phyloP scores from a whole-genome alignment of 2,797 vertebrate genomes.

The Rhodeus uyekii region DNA sequence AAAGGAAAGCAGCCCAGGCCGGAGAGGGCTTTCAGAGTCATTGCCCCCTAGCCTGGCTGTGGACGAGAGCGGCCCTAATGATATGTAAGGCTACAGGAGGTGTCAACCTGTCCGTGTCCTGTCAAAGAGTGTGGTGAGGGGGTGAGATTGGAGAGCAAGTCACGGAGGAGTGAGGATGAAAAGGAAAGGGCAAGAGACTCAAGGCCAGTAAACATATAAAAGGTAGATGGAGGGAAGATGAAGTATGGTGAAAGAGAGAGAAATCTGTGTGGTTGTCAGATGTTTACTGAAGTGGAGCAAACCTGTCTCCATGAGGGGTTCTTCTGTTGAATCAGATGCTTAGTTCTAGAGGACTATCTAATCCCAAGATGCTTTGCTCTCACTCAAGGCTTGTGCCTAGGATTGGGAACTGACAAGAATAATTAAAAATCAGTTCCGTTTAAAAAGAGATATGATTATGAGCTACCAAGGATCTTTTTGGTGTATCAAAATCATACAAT shows the following conservation, averaged over 20 bases:
- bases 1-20: slow-evolving; percentile 61
- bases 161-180: slow-evolving; percentile 24
- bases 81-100: slow-evolving; percentile 58
- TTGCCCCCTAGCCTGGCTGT: slow-evolving; percentile 53
- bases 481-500: background rate
- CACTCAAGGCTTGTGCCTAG: background rate
- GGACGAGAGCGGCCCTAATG: slow-evolving; percentile 50
- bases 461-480: background rate
- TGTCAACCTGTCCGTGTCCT: slow-evolving; percentile 49
- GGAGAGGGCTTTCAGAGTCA: slow-evolving; percentile 50
- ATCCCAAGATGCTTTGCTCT: slow-evolving; percentile 45
- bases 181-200: slow-evolving; percentile 1
- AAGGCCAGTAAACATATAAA: slow-evolving; percentile 18
- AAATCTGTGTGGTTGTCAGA: slow-evolving; percentile 33
- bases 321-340: slow-evolving; percentile 30
- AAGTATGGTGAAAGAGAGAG: slow-evolving; percentile 5
- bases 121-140: slow-evolving; percentile 28
- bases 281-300: slow-evolving; percentile 26
- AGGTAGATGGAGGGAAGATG: slow-evolving; percentile 2
- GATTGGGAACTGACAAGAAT: background rate
- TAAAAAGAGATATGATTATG: background rate
- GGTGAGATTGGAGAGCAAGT: slow-evolving; percentile 1
- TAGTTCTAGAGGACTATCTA: slow-evolving; percentile 30
- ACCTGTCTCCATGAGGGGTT: slow-evolving; percentile 11
- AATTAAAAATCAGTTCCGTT: background rate